These are phyloP conservation scores for Neosilurus mollespiculum DNA, from an alignment of 2,797 vertebrate genomes.

Conservation along the genomic window DNA sequence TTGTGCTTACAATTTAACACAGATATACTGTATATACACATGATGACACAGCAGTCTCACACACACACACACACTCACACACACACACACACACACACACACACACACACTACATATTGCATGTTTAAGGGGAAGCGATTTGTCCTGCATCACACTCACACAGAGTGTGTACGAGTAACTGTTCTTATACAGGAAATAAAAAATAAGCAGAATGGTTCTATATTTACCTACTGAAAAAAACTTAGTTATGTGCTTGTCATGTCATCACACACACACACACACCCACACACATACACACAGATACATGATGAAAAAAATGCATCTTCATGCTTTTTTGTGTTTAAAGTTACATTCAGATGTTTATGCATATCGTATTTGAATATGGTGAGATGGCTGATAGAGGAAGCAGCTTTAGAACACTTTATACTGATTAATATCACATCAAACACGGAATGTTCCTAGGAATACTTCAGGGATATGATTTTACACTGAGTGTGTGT, in stretches of 20 bases:
- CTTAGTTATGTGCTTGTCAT: slow-evolving; percentile 40
- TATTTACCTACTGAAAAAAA: neutral
- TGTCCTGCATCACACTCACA: neutral
- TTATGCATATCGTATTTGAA: slow-evolving; percentile 57
- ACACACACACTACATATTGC: slow-evolving; percentile 40
- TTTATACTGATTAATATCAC: neutral
- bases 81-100: slow-evolving; percentile 37
- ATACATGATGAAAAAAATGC: neutral
- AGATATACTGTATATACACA: slow-evolving; percentile 53
- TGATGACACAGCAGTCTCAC: neutral
- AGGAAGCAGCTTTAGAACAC: slow-evolving; percentile 58
- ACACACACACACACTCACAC: neutral
- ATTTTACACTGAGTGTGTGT: neutral
- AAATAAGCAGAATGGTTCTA: neutral
- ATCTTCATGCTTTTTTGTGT: slow-evolving; percentile 10
- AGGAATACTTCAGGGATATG: neutral
- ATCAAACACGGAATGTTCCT: slow-evolving; percentile 20
- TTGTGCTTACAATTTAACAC: slow-evolving; percentile 13
- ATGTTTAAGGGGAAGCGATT: neutral
- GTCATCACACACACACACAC: slow-evolving; percentile 7
- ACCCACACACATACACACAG: neutral
- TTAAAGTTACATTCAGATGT: slow-evolving; percentile 61
- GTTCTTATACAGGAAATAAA: neutral
- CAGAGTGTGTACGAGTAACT: neutral
- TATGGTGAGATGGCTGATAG: slow-evolving; percentile 42